Base-by-base conservation (phyloP, 2,113 vertebrate genomes). In the Bos indicus region DNA sequence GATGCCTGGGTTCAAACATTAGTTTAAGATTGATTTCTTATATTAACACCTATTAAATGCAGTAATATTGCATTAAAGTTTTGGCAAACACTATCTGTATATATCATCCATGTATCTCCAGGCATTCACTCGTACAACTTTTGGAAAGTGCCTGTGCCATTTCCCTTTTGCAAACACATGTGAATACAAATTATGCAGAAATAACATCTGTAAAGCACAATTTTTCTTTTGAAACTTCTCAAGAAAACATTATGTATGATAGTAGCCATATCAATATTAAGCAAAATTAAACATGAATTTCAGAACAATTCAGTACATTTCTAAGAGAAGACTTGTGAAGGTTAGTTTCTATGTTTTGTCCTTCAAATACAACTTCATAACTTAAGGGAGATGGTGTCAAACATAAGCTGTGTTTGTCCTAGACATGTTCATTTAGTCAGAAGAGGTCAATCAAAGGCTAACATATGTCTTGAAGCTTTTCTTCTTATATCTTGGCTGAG, bases 371-470 rank as follows among this genome's bases (percentile, higher is more conserved):
- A 59, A 77, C 48, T 95, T 93, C 33, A 33, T 86, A 52, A 81
- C 91, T 77, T n/a, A 88, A 97, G 60, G 71, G 48, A 56, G 94
- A 60, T 84, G 17, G 40, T 95, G 81, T 96, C 95, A 95, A 67
- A 91, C 48, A 93, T 64, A 90, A 94, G 30, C 40, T 57, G 12
- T 94, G 78, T 82, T 90, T 97, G 91, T 90, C 51, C 81, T 95
- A 48, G 90, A 77, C n/a, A 71, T 92, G 62, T 90, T 95, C 77
- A 90, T 81, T 97, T 97, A 96, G 81, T 97, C 48, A 94, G 48
- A 93, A 94, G 92, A 94, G 91, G 81, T 97, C 86, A 98, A 23
- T 78, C 33, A 87, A 87, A 97, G 95, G 83, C 51, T 95, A 57
- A 21, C 57, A 88, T 59, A 85, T 92, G 56, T 71, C 52, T 36